Evolutionary conservation across 2,113 vertebrate genomes (phyloP), one percentile per base, ranked within the genome.

Genomic region (Sialia sialis): DNA sequence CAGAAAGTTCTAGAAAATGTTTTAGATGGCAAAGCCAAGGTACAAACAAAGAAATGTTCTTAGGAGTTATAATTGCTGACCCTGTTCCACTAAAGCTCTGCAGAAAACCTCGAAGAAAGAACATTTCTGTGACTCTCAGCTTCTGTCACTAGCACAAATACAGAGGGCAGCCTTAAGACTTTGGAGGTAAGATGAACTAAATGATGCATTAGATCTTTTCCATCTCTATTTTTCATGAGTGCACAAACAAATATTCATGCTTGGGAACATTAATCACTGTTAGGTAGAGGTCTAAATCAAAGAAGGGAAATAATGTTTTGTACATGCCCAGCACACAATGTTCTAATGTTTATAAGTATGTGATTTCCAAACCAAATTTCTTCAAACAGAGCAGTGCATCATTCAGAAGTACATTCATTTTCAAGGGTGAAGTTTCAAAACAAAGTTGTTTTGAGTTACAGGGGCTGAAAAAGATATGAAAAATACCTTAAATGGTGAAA

Each of bases 341-440:
- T 93, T 95, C 77, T 94, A 72, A 97, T 83, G 68, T 85, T 95
- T 94, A 39, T 78, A 89, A 94, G 87, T 66, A 44, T 78, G 80
- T 86, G 69, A 96, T 96, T 96, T 97, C 89, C 87, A 96, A 96
- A 72, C 59, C 60, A 96, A 90, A 95, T 96, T 92, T 96, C 87
- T 95, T 91, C 84, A 91, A 93, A 87, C 46, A 95, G 79, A 30
- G 89, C 54, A 89, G 73, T 92, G 78, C 56, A 95, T 96, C 94
- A 94, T 80, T 73, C 60, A 84, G 36, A 29, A 82, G 26, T 86
- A 73, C 39, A 46, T 86, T 84, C 41, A 56, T 80, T 87, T 93
- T 74, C 77, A 94, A 80, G 27, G 46, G 6, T 92, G 44, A 89
- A 75, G 52, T 77, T 93, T 94, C 75, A 90, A 96, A 96, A 93